Conservation (phyloP, 1,140 invertebrate species). For the Pseudomyrmex sp. region DNA sequence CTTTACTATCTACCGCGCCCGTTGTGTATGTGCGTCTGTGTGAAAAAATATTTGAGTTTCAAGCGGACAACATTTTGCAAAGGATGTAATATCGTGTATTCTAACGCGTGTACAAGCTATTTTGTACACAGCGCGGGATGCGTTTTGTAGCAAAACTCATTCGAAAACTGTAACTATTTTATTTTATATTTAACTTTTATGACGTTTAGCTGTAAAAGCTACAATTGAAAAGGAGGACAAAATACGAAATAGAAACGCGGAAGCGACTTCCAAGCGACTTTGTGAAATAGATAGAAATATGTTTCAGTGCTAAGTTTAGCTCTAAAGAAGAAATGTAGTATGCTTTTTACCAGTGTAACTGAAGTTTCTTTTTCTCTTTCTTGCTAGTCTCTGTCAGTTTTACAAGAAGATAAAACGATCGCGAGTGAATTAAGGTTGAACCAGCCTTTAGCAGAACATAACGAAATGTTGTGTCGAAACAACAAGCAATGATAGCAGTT, state of each 20-base stretch:
- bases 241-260: neutral
- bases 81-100: neutral
- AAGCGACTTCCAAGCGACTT: neutral
- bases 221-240: neutral
- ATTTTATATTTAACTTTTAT: conserved; percentile 10
- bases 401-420: neutral
- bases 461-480: neutral
- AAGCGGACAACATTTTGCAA: neutral
- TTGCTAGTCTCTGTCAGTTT: neutral
- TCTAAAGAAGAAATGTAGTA: neutral
- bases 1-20: neutral
- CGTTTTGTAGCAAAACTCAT: neutral
- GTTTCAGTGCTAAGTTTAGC: neutral
- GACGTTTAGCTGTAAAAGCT: conserved; percentile 3
- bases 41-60: neutral
- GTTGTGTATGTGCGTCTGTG: neutral
- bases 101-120: neutral
- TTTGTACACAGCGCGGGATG: neutral
- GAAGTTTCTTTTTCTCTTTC: neutral
- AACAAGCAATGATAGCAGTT: too few species aligned
- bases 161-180: neutral
- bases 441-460: neutral
- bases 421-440: neutral
- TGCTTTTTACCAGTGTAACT: neutral
- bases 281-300: neutral